Evolutionary conservation across 2,888 invertebrate genomes (phyloP).

Genomic region (Nudaria mundana): DNA sequence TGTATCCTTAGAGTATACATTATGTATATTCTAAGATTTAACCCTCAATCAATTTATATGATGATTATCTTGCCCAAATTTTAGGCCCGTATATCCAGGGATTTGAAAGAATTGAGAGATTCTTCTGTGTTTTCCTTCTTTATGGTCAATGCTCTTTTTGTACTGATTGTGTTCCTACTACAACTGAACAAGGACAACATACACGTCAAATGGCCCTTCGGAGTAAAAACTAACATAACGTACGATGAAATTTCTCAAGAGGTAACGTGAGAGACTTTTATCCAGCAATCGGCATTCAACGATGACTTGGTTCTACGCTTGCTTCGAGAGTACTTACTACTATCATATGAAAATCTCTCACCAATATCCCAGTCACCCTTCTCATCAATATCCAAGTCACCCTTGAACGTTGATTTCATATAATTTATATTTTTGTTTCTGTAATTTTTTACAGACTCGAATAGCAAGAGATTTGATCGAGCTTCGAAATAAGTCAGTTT

Average conservation of each 20-base stretch:
- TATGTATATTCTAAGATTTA: too few species aligned
- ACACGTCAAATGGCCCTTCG: constrained; percentile 97
- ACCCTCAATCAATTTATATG: too few species aligned
- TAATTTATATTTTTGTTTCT: constrained; percentile 67
- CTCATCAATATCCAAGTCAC: constrained; percentile 73
- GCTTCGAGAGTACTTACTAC: background rate
- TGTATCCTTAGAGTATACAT: constrained; percentile 20
- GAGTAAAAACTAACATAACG: constrained; percentile 95
- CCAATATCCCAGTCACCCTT: constrained; percentile 10
- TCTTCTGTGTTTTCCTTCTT: constrained; percentile 98
- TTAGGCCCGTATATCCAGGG: constrained; percentile 94
- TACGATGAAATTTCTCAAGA: constrained; percentile 94
- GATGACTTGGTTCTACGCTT: constrained; percentile 62
- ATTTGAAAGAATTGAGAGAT: constrained; percentile 96
- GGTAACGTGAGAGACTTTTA: constrained; percentile 86
- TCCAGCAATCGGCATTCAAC: constrained; percentile 69
- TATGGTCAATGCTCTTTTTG: constrained; percentile 99
- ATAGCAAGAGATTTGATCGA: constrained; percentile 95
- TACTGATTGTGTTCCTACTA: constrained; percentile 98
- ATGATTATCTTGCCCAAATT: constrained; percentile 71
- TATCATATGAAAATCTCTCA: background rate
- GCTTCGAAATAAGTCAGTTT: constrained; percentile 97
- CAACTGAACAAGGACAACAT: constrained; percentile 98
- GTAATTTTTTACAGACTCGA: constrained; percentile 87
- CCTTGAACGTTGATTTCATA: constrained; percentile 76